Evolutionary conservation across 2,113 vertebrate genomes (phyloP).

Genomic region (Cromileptes altivelis): DNA sequence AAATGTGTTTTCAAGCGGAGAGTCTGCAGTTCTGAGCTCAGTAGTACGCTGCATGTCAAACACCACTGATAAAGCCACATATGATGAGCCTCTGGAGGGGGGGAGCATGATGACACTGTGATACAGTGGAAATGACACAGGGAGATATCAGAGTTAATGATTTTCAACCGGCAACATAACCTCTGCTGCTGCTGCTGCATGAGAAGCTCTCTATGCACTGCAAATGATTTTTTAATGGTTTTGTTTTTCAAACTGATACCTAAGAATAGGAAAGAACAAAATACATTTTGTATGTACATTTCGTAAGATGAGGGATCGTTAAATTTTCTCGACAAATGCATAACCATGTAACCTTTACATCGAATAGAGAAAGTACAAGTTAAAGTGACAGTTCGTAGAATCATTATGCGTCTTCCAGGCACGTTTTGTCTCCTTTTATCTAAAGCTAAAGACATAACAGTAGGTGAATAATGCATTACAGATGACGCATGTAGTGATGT

Average conservation of each 20-base stretch:
- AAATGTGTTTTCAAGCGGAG: slow-evolving; percentile 55
- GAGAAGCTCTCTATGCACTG: not conserved
- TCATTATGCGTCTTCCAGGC: not conserved
- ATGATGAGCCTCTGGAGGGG: slow-evolving; percentile 38
- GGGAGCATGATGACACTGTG: slow-evolving; percentile 27
- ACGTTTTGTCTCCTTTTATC: not conserved
- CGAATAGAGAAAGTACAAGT: not conserved
- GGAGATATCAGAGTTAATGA: slow-evolving; percentile 11
- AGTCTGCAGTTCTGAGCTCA: slow-evolving; percentile 20
- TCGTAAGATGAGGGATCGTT: not conserved
- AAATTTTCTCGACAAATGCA: not conserved
- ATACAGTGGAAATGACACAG: slow-evolving; percentile 30
- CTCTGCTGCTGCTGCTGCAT: not conserved
- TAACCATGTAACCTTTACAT: not conserved
- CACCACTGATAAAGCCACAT: slow-evolving; percentile 38
- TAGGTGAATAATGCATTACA: not conserved
- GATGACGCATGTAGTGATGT: not conserved
- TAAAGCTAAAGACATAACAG: not conserved
- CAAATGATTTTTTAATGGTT: not conserved
- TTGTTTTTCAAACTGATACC: not conserved
- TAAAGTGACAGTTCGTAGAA: not conserved
- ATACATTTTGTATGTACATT: not conserved
- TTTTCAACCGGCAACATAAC: not conserved
- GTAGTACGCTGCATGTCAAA: slow-evolving; percentile 49
- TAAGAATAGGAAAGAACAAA: not conserved